Evolutionary conservation across 2,888 invertebrate species (phyloP), one percentile per base, ranked within the genome.

Genomic region (Schizaphis graminum): DNA sequence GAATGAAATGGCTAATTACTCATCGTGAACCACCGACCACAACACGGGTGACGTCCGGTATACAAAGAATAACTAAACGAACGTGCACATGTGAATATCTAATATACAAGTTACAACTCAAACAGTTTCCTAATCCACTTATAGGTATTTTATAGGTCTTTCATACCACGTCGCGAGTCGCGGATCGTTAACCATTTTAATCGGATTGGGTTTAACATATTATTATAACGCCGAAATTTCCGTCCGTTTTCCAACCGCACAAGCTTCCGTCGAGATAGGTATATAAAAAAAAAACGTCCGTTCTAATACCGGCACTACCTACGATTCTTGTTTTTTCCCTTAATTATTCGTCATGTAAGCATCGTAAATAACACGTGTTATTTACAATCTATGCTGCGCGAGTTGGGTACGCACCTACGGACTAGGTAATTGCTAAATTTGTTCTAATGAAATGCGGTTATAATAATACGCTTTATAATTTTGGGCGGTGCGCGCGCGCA

Each of bases 161-260:
- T 16, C 35, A 41, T 56, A 41, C 88, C 56, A 1, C 10, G 56
- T 41, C 56, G 26, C 44, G 89, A 89, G 56, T 89, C 89, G 57
- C 28, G 89, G 89, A 57, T 89, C 89, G 89, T 89, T 89, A 89
- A 89, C 89, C 44, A 41, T 89, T 57, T 89, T 89, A 89, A 89
- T 89, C 57, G 57, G 57, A 89, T 57, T 5, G 26, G 89, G 41
- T 89, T 35, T 89, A 77, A 77, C 77, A 77, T 77, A 77, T 77
- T 53, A 88, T 88, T 88, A 35, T 77, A 77, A 16, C 21, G 53
- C 53, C 10, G 53, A 53, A 88, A 88, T 87, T 49, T 77, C 77
- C 77, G 77, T 77, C 21, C 35, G 35, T 77, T 77, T 77, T 35
- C 77, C 77, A 77, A 35, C 77, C 35, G 8, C 77, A 35, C 77